Conservation (phyloP, 2,113 vertebrate species). For the Astatotilapia flaviijosephi region DNA sequence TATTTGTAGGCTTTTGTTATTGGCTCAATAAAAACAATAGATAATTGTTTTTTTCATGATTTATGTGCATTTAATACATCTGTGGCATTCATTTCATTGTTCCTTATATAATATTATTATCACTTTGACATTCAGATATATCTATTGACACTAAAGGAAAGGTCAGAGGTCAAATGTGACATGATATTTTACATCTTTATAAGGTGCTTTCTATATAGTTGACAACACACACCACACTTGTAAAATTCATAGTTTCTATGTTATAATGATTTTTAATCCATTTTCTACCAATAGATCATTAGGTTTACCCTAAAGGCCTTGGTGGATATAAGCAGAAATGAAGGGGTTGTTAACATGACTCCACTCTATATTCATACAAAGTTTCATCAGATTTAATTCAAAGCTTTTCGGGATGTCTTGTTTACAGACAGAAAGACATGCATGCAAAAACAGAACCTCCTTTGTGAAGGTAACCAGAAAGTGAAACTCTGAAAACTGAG, state of each 20-base stretch:
- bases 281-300: background rate
- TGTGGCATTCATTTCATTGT: background rate
- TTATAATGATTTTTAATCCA: background rate
- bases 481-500: background rate
- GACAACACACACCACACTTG: background rate
- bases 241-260: background rate
- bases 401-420: background rate
- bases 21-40: background rate
- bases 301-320: background rate
- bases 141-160: background rate
- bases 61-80: background rate
- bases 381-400: background rate
- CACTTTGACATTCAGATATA: background rate
- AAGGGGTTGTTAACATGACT: background rate
- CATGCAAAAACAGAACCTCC: background rate
- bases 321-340: background rate
- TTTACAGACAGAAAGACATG: background rate
- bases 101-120: background rate
- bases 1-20: background rate
- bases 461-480: background rate
- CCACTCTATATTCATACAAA: background rate
- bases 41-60: accelerated
- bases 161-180: background rate
- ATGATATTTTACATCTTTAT: background rate
- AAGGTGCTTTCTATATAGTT: background rate